A percentile compares a stretch with the other conserved stretches of the same genome.
Conservation (phyloP, 2,113 vertebrate genomes). For the Cheilinus undulatus region DNA sequence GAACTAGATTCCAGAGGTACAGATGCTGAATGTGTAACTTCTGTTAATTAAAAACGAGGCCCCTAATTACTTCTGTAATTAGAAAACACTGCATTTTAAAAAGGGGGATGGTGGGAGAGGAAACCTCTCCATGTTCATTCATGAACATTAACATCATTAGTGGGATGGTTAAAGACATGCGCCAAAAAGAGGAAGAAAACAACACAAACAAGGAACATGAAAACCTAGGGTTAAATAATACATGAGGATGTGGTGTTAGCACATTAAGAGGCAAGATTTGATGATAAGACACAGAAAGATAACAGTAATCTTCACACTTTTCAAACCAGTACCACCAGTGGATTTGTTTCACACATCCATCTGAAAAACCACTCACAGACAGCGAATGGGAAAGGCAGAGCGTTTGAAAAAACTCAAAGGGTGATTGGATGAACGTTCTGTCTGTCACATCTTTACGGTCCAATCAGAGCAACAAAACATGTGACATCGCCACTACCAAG, state of each 20-base stretch:
- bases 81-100: slow-evolving; percentile 55
- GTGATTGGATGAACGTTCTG: no score
- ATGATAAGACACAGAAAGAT: slow-evolving; percentile 1
- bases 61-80: slow-evolving; percentile 70
- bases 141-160: slow-evolving; percentile 38
- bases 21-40: slow-evolving; percentile 67
- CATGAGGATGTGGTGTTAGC: background rate
- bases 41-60: slow-evolving; percentile 69
- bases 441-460: no score
- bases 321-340: no score
- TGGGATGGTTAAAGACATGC: slow-evolving; percentile 19
- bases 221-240: slow-evolving; percentile 3
- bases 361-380: no score
- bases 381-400: no score
- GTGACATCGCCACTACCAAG: no score
- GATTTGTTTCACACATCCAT: no score
- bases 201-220: background rate
- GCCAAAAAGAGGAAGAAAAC: background rate
- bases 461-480: no score
- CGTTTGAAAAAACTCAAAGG: no score
- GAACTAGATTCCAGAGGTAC: slow-evolving; percentile 38
- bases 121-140: slow-evolving; percentile 10
- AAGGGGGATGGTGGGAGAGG: background rate
- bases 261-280: background rate
- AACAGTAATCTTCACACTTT: background rate